These are phyloP conservation scores for Apodemia zela DNA, from an alignment of 2,888 invertebrate genomes.

Conservation along the genomic window DNA sequence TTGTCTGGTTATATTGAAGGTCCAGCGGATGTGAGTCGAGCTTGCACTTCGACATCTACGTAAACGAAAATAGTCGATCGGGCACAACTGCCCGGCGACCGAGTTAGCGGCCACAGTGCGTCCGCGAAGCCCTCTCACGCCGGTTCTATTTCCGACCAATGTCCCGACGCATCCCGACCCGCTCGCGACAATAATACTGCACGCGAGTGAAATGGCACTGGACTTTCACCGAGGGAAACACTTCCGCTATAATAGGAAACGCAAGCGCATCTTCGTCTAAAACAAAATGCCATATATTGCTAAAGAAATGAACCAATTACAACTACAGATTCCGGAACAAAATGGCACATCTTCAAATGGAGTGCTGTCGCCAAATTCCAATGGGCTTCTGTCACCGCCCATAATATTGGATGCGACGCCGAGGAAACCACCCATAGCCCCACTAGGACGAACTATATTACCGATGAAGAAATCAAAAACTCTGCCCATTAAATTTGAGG, in stretches of 20 bases:
- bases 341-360: constrained; percentile 38
- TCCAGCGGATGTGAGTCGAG: constrained; percentile 62
- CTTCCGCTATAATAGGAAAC: constrained; percentile 69
- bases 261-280: constrained; percentile 52
- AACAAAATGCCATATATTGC: constrained; percentile 57
- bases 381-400: constrained; percentile 63
- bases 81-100: constrained; percentile 71
- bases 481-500: constrained; percentile 68
- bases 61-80: constrained; percentile 78
- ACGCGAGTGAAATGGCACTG: constrained; percentile 72
- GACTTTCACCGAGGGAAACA: constrained; percentile 64
- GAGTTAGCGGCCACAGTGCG: constrained; percentile 72
- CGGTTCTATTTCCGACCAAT: constrained; percentile 77
- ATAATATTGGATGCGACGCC: constrained; percentile 63
- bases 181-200: constrained; percentile 66
- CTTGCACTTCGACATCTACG: constrained; percentile 77
- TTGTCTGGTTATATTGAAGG: constrained; percentile 50
- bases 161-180: constrained; percentile 63
- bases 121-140: constrained; percentile 72
- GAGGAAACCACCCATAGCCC: constrained; percentile 69
- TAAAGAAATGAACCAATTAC: constrained; percentile 47
- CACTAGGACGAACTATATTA: constrained; percentile 56
- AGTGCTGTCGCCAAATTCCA: constrained; percentile 49
- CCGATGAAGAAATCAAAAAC: constrained; percentile 72
- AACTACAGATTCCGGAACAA: constrained; percentile 60